Evolutionary conservation across 2,888 invertebrate species (phyloP), one percentile per base, ranked within the genome.

Genomic region (Archaeoteleia sp.): DNA sequence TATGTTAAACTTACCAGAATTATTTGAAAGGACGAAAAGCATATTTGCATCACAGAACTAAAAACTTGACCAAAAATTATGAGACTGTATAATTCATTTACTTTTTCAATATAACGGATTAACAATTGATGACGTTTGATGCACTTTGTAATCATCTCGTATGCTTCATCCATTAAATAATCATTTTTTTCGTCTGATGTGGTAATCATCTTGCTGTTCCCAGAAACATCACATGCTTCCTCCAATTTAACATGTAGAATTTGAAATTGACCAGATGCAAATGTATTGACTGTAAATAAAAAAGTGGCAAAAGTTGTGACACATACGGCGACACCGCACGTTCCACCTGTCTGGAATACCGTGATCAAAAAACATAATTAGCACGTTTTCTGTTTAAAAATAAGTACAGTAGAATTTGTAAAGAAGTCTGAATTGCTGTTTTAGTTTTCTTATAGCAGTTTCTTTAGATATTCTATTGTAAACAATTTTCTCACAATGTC

Each of bases 21-120:
- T n/a, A 29, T 20, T 51, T 51, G 39, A 40, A 51, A 39, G 39
- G 39, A 51, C 13, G 40, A 8, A 30, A 51, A 51, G 20, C 39
- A 39, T 1, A 51, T 23, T 40, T 51, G 39, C 4, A 40, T 10
- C 5, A 39, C 15, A 20, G 39, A 51, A 1, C 39, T 51, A 30
- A 51, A 40, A 0, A 40, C 40, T 20, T 39, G 1, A 40, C 29
- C 39, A 20, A 51, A 13, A 20, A 51, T 51, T 37, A 40, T 39
- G 4, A 5, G 14, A 9, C 40, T 51, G 13, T 39, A 39, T 20
- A 51, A 30, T 13, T 51, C 13, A 27, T 51, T 20, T 30, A 51
- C 29, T 13, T 51, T 51, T 29, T 39, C 13, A 3, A 51, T 35
- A 10, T 51, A 30, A 10, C 20, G 12, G 4, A 51, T 39, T 5